phyloP scores from a whole-genome alignment of 1,140 invertebrate genomes.

The Brachionus calyciflorus region DNA sequence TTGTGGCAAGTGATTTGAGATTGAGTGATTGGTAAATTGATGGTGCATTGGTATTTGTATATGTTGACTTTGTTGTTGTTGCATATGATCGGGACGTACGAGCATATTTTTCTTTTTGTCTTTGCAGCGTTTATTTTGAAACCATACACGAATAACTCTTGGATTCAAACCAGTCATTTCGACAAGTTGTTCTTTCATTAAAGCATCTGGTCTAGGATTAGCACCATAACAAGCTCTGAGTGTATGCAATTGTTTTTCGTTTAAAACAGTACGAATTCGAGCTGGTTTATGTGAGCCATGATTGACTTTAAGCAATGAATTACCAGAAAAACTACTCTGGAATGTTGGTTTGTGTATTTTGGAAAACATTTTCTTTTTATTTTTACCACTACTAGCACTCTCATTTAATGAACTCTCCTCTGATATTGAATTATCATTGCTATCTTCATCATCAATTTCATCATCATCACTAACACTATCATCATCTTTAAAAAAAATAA shows the following conservation, averaged over 20 bases:
- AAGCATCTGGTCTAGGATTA: slow-evolving; percentile 92
- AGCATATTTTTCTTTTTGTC: slow-evolving; percentile 96
- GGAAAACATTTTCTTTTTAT: background rate
- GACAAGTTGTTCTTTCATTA: slow-evolving; percentile 98
- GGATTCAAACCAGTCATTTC: slow-evolving; percentile 96
- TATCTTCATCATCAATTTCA: slow-evolving; percentile 36
- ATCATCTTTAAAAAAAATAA: background rate
- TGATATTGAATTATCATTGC: slow-evolving; percentile 44
- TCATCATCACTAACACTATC: slow-evolving; percentile 20
- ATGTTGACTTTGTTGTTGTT: slow-evolving; percentile 95
- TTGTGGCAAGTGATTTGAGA: no score
- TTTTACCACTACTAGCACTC: background rate
- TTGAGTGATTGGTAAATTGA: no score
- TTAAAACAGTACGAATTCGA: slow-evolving; percentile 90
- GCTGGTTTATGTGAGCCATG: slow-evolving; percentile 75
- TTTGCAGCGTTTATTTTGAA: slow-evolving; percentile 97
- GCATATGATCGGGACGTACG: slow-evolving; percentile 94
- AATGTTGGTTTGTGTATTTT: slow-evolving; percentile 3
- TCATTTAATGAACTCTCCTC: background rate
- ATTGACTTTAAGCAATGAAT: slow-evolving; percentile 15
- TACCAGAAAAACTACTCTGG: background rate
- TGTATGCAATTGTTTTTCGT: slow-evolving; percentile 96
- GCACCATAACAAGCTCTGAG: slow-evolving; percentile 83
- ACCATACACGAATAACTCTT: slow-evolving; percentile 94
- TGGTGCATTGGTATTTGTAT: no score